Conservation (phyloP, 2,888 invertebrate genomes). For the Schizaphis graminum region DNA sequence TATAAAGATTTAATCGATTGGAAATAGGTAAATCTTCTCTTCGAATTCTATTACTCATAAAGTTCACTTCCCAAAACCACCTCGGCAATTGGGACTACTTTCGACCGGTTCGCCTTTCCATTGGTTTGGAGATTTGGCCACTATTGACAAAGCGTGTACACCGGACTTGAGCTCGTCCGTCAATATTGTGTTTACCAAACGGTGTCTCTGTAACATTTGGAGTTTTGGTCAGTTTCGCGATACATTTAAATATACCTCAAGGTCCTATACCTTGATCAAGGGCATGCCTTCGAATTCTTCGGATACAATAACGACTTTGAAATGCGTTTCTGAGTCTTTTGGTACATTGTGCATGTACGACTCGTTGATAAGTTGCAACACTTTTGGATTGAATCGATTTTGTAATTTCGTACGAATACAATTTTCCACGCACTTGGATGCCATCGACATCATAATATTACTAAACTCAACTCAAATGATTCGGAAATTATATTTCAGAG, state of each 20-base stretch:
- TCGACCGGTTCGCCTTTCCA: constrained; percentile 79
- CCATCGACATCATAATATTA: constrained; percentile 30
- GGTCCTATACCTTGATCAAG: constrained; percentile 73
- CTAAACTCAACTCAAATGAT: not conserved
- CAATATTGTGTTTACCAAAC: constrained; percentile 85
- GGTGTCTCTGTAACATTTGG: constrained; percentile 79
- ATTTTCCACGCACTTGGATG: constrained; percentile 66
- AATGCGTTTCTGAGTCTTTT: constrained; percentile 88
- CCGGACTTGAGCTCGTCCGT: constrained; percentile 82
- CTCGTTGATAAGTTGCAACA: constrained; percentile 90
- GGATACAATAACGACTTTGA: constrained; percentile 91
- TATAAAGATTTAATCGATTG: not conserved
- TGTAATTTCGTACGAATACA: constrained; percentile 68
- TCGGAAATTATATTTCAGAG: not conserved
- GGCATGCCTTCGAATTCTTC: constrained; percentile 83
- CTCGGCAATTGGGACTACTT: constrained; percentile 84
- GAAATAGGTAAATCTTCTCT: not conserved
- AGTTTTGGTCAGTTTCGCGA: not conserved
- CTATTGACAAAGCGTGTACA: constrained; percentile 94
- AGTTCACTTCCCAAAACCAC: constrained; percentile 86
- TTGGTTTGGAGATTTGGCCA: constrained; percentile 86
- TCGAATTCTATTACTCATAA: not conserved
- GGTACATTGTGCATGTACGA: constrained; percentile 97
- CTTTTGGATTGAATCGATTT: constrained; percentile 69
- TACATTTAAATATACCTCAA: not conserved